These are phyloP conservation scores for Empidonax alnorum DNA, from an alignment of 2,113 vertebrate genomes.

Conservation along the genomic window DNA sequence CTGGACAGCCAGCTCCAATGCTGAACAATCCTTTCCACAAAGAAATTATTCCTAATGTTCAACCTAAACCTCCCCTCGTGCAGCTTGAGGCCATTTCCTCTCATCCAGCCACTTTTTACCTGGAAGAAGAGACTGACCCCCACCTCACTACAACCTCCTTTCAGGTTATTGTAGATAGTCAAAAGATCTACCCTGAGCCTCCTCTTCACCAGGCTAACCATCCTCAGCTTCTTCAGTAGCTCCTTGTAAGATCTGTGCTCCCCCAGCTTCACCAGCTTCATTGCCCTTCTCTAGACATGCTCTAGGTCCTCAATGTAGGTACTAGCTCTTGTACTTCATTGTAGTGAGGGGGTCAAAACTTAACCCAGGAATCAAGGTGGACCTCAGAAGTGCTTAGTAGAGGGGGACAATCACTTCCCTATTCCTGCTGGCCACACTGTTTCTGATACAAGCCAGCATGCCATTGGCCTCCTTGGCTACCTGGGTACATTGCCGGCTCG, in stretches of 20 bases:
- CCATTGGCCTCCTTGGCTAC: neutral
- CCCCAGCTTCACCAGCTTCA: neutral
- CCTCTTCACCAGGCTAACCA: neutral
- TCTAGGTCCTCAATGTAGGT: neutral
- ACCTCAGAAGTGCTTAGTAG: neutral
- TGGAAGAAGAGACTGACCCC: accelerated
- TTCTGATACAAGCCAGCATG: neutral
- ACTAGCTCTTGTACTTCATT: neutral
- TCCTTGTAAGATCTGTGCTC: accelerated
- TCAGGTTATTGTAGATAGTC: neutral
- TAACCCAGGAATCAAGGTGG: accelerated
- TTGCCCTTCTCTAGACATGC: accelerated
- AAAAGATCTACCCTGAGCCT: neutral
- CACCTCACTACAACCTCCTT: neutral
- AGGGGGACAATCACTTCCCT: neutral
- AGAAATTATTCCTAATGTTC: neutral
- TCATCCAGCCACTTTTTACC: neutral
- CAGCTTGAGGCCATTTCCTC: neutral
- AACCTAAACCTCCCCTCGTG: neutral
- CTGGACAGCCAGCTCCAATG: neutral
- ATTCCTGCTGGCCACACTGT: neutral
- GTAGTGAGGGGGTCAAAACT: neutral
- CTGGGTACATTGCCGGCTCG: neutral
- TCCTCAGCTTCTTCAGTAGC: accelerated
- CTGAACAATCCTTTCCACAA: neutral